Base-by-base conservation (phyloP, 2,113 vertebrate genomes). In the Prolemur simus region DNA sequence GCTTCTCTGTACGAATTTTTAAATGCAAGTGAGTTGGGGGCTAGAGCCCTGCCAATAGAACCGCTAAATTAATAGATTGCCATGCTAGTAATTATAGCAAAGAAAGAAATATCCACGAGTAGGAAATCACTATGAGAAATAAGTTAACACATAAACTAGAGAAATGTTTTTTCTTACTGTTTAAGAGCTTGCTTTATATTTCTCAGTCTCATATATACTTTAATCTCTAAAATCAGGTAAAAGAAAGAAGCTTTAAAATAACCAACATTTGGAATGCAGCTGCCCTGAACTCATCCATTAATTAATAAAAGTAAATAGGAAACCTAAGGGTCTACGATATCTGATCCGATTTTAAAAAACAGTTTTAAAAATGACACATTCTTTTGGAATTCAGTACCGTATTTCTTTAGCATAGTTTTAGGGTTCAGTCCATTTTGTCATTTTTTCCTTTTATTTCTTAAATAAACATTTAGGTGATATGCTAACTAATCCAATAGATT, bases 191-290 rank as follows among this genome's bases (percentile, higher is more conserved):
- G 2, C 32, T 84, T 92, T 37, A 4, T 39, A 56, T 47, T 91
- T 81, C 34, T 91, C 39, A 47, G 23, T 60, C 12, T 6, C 54
- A 6, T 87, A 9, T 32, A 47, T 14, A 6, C 32, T 76, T 91
- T 94, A 39, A 49, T 90, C 66, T 77, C 39, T 89, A 37, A 94
- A 93, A 56, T 73, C 32, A 52, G 29, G n/a, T 56, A 14, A 88
- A 95, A 92, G 42, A 86, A 87, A 89, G 21, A 17, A 85, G 71
- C 25, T 54, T 93, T 66, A 39, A 81, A 69, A n/a, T 85, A 81
- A 39, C 69, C 42, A 58, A n/a, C 12, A 74, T 8, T 23, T 63
- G 60, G 23, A 77, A 77, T 71, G 7, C 4, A n/a, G 12, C 86
- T 86, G 27, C 32, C 34, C 21, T 42, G 45, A 58, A 49, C 27